Percentiles rank a stretch among this genome's conserved stretches.
phyloP scores from a whole-genome alignment of 2,113 vertebrate genomes.

The Nipponia nippon region DNA sequence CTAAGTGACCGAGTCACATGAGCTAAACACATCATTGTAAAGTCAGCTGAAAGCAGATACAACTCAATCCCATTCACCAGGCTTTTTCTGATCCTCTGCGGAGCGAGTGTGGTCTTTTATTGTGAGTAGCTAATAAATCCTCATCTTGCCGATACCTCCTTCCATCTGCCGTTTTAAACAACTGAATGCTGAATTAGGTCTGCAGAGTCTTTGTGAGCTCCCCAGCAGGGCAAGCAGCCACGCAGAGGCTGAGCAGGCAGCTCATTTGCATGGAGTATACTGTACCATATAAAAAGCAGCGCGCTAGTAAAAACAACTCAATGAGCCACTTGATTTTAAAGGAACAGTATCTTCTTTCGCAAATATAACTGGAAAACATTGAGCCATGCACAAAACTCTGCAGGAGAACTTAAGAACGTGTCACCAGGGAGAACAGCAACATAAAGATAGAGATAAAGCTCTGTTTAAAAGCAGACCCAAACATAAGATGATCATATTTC shows the following conservation, averaged over 20 bases:
- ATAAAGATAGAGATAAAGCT: neutral
- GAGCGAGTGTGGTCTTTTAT: constrained; percentile 59
- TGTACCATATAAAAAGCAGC: constrained; percentile 47
- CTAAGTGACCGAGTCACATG: constrained; percentile 42
- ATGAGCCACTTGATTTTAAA: constrained; percentile 65
- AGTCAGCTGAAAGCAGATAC: constrained; percentile 60
- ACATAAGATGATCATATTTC: neutral
- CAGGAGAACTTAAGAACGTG: neutral
- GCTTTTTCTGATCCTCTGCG: constrained; percentile 50
- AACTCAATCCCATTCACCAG: constrained; percentile 61
- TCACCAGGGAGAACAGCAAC: neutral
- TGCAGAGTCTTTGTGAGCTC: constrained; percentile 69
- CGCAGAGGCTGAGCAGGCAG: constrained; percentile 49
- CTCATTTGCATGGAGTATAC: constrained; percentile 70
- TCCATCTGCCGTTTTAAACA: constrained; percentile 72
- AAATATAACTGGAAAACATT: neutral
- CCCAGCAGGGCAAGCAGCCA: constrained; percentile 54
- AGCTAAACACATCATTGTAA: constrained; percentile 50
- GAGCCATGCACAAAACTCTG: neutral
- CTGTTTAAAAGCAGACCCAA: neutral
- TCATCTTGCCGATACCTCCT: constrained; percentile 50
- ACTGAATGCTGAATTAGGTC: constrained; percentile 59
- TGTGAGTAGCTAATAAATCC: constrained; percentile 67
- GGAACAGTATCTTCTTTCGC: constrained; percentile 37
- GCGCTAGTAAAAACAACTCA: constrained; percentile 45